Evolutionary conservation across 1,140 invertebrate species (phyloP).

Genomic region (Plutomurus gul): DNA sequence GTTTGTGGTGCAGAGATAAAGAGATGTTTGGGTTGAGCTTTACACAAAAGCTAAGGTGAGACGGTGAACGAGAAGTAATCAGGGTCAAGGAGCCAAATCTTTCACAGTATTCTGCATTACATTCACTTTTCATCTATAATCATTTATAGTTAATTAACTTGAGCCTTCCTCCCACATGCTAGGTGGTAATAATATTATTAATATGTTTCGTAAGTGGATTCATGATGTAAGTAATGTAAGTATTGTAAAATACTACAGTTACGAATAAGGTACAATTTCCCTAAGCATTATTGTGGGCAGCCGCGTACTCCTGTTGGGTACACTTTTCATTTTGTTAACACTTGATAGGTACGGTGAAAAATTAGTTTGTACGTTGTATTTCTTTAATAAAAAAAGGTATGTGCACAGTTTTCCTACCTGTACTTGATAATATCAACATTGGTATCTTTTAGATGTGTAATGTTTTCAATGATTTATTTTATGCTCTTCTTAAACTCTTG

Average conservation of each 20-base stretch:
- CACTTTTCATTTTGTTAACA: neutral
- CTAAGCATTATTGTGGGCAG: too few relatives aligned
- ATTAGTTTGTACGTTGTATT: neutral
- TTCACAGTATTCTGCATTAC: conserved; percentile 26
- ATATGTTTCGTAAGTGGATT: conserved; percentile 4
- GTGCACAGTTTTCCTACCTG: neutral
- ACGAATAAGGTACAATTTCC: too few relatives aligned
- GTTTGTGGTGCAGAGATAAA: conserved; percentile 1
- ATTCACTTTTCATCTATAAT: conserved; percentile 43
- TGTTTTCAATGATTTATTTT: conserved; percentile 19
- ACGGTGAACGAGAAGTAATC: conserved; percentile 6
- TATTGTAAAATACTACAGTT: too few relatives aligned
- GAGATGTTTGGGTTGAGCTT: neutral
- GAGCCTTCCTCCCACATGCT: neutral
- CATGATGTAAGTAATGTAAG: neutral
- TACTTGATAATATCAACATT: neutral
- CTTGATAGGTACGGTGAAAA: neutral
- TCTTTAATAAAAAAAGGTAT: neutral
- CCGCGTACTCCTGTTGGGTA: neutral
- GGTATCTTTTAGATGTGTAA: neutral
- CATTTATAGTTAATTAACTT: conserved; percentile 47
- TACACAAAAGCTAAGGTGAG: neutral
- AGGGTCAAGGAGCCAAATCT: conserved; percentile 34
- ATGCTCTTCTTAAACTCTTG: neutral
- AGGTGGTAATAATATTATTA: conserved; percentile 22